phyloP scores from a whole-genome alignment of 2,797 vertebrate genomes.

The Otolemur crassicaudatus region DNA sequence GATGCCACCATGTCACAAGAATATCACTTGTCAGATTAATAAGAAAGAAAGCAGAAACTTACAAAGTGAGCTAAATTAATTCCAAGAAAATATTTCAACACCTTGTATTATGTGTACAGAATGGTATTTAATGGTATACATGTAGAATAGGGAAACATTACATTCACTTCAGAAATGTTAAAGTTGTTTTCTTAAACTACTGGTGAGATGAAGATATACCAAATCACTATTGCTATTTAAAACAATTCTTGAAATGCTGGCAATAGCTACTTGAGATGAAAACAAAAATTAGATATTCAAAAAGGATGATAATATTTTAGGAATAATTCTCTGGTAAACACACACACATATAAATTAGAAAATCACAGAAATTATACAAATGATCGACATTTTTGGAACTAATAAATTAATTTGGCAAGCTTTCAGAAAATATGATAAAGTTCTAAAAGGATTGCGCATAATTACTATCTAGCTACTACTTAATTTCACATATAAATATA shows the following conservation, averaged over 20 bases:
- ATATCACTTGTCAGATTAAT: too few relatives aligned
- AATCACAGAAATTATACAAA: neutral
- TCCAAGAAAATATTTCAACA: neutral
- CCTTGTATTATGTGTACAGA: neutral
- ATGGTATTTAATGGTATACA: neutral
- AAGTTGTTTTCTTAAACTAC: neutral
- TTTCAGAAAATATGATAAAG: neutral
- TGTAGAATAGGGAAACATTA: neutral
- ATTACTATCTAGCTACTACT: neutral
- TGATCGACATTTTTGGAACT: neutral
- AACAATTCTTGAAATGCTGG: neutral
- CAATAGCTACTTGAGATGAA: neutral
- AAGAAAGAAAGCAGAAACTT: neutral
- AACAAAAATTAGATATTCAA: neutral
- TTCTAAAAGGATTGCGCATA: neutral
- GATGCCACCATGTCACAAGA: neutral
- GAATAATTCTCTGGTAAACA: neutral
- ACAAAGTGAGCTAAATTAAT: neutral
- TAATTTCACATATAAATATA: neutral
- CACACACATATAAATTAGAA: neutral
- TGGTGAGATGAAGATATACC: neutral
- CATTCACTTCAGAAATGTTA: neutral
- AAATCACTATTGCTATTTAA: neutral
- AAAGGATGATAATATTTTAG: conserved; percentile 14
- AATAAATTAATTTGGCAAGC: conserved; percentile 3